Evolutionary conservation across 2,888 invertebrate genomes (phyloP), one percentile per base, ranked within the genome.

Genomic region (Hydrotaea cyrtoneurina): DNA sequence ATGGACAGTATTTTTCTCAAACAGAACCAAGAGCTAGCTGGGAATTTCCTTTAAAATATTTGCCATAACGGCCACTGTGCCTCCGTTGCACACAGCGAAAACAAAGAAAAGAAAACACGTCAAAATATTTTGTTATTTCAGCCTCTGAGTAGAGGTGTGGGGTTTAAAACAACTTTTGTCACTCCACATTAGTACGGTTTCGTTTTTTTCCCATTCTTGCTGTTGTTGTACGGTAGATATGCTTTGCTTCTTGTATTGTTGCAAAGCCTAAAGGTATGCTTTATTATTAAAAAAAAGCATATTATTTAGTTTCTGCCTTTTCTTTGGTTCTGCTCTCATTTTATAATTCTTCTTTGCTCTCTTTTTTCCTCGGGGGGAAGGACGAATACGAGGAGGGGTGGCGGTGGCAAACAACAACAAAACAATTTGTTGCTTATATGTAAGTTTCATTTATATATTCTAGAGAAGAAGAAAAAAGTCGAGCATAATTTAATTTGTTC

Each of bases 401-500:
- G n/a, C n/a, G n/a, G n/a, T n/a, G 2, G n/a, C 50, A 13, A 36
- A 75, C n/a, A 46, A 23, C 4, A 39, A 46, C n/a, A 19, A 79
- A 73, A 73, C 64, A 79, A 79, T 64, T 79, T 79, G 79, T 79
- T 73, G 55, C 73, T 73, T 71, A 55, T 46, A 57, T 59, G 26
- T 55, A 77, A 26, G 55, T 66, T 69, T 57, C 53, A 66, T 69
- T 50, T 36, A 66, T 55, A 57, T 7, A 46, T 59, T 78, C n/a
- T 23, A 11, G n/a, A 15, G 43, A 76, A 15, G 53, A n/a, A n/a
- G n/a, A 43, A 50, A 59, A 71, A 69, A 55, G 39, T 15, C 43
- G 13, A 43, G 39, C n/a, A 78, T 79, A 79, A 79, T 79, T 73
- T 79, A 79, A 79, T 73, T 79, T 79, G 43, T 66, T 36, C 17